Conservation (phyloP, 2,797 vertebrate genomes). For the Gymnocypris eckloni region DNA sequence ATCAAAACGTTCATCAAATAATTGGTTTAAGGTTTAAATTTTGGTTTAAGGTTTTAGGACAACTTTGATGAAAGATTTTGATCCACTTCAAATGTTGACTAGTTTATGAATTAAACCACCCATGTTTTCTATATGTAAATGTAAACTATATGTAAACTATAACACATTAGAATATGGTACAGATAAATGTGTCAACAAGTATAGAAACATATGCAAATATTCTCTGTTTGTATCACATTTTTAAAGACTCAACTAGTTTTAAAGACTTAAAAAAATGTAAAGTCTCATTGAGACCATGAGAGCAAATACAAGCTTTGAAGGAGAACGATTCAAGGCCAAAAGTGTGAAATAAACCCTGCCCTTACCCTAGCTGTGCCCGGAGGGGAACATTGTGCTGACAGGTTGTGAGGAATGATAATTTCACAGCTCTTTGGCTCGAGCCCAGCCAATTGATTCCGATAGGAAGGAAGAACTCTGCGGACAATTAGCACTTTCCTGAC, state of each 20-base stretch:
- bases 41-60: too few relatives aligned
- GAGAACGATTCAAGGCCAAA: not conserved
- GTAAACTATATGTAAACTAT: not conserved
- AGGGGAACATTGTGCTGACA: constrained; percentile 4
- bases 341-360: constrained; percentile 24
- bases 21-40: too few relatives aligned
- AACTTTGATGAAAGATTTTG: too few relatives aligned
- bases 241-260: not conserved
- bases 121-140: not conserved
- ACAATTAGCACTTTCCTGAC: constrained; percentile 59
- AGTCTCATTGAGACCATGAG: constrained; percentile 6
- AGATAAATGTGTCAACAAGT: not conserved
- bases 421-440: constrained; percentile 53
- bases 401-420: constrained; percentile 56
- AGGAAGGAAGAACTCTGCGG: constrained; percentile 54
- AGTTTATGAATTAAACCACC: not conserved
- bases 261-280: not conserved
- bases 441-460: constrained; percentile 56
- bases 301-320: not conserved
- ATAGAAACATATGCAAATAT: not conserved
- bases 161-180: not conserved
- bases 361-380: constrained; percentile 18
- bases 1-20: too few relatives aligned
- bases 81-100: too few relatives aligned
- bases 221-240: not conserved